These are phyloP conservation scores for Pachyseris speciosa DNA, from an alignment of 64 coral and sea anemone species.

Conservation along the genomic window DNA sequence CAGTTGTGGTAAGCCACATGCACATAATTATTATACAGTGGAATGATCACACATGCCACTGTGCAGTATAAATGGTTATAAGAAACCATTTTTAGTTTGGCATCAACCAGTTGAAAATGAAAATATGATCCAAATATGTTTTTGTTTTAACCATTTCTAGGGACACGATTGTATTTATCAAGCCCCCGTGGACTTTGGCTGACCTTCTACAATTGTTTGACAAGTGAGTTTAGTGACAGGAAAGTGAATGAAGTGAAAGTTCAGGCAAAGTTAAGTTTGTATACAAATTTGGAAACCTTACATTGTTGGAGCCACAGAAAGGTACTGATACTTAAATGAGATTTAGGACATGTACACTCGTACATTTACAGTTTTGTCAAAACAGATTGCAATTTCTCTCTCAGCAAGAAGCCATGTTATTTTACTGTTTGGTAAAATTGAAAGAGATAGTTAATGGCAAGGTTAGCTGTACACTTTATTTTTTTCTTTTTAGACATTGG, in stretches of 20 bases:
- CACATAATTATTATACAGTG: no score
- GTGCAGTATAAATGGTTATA: no score
- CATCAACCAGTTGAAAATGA: no score
- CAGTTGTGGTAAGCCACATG: constrained; percentile 76
- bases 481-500: constrained; percentile 60
- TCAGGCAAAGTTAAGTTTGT: background rate
- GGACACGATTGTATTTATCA: constrained; percentile 71
- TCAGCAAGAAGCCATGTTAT: no score
- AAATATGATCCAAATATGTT: no score
- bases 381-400: no score
- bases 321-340: no score
- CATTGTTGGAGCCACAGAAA: no score
- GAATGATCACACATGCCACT: background rate
- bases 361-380: no score
- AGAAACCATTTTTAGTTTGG: no score
- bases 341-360: no score
- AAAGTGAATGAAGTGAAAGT: background rate
- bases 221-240: constrained; percentile 52
- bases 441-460: background rate
- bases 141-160: constrained; percentile 15
- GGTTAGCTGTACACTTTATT: background rate
- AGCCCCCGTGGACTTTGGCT: constrained; percentile 80
- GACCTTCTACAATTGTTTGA: constrained; percentile 74
- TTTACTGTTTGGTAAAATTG: no score
- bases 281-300: background rate